These are phyloP conservation scores for Microhierax caerulescens DNA, from an alignment of 2,797 vertebrate genomes.

Conservation along the genomic window DNA sequence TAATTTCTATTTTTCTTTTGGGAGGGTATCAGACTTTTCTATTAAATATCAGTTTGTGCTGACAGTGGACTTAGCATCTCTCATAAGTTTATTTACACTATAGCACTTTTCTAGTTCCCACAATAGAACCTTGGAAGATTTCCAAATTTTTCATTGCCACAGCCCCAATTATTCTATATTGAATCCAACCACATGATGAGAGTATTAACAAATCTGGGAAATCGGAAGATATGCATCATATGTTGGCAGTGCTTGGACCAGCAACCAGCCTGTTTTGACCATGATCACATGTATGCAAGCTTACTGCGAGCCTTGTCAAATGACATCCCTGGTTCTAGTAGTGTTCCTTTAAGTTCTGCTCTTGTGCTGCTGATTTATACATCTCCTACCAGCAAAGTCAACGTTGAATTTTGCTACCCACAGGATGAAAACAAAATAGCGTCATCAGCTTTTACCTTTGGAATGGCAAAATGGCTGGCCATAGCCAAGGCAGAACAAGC, in stretches of 20 bases:
- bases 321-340: neutral
- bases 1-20: neutral
- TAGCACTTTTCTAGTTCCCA: neutral
- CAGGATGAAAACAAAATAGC: neutral
- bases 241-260: neutral
- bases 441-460: neutral
- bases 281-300: neutral
- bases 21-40: neutral
- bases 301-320: neutral
- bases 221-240: neutral
- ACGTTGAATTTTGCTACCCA: neutral
- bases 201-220: neutral
- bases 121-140: neutral
- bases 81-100: neutral
- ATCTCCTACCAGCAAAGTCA: neutral
- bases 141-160: neutral
- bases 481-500: neutral
- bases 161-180: neutral
- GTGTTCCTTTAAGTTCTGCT: neutral
- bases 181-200: neutral
- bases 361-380: neutral
- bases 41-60: neutral
- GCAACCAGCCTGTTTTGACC: neutral
- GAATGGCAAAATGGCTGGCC: neutral
- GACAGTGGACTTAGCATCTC: neutral